Percentiles rank a stretch among this genome's conserved stretches.
Evolutionary conservation across 2,888 invertebrate species (phyloP).

Genomic region (Sceliomorpha sp.): DNA sequence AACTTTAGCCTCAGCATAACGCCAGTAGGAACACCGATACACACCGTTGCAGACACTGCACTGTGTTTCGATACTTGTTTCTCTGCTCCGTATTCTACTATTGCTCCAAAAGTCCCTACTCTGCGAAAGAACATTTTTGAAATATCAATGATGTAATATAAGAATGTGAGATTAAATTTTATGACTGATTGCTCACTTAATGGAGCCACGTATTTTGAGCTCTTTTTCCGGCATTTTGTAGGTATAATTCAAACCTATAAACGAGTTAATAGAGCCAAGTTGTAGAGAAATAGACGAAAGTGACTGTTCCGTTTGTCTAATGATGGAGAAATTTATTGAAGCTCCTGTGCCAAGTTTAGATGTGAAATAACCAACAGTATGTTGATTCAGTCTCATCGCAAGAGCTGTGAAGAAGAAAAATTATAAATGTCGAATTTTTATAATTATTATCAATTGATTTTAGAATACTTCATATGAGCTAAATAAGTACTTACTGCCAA

Average conservation of each 20-base stretch:
- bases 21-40: constrained; percentile 92
- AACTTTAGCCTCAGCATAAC: constrained; percentile 93
- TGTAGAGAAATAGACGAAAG: constrained; percentile 83
- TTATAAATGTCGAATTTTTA: too few species aligned
- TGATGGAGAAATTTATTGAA: constrained; percentile 90
- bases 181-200: constrained; percentile 86
- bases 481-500: constrained; percentile 82
- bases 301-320: constrained; percentile 84
- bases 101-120: constrained; percentile 91
- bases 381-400: constrained; percentile 92
- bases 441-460: too few species aligned
- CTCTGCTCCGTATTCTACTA: constrained; percentile 94
- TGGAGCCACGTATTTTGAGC: constrained; percentile 87
- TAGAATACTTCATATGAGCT: not conserved
- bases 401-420: constrained; percentile 82
- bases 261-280: constrained; percentile 91
- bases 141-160: not conserved
- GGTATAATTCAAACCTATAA: constrained; percentile 87
- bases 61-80: constrained; percentile 96
- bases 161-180: not conserved
- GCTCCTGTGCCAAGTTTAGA: constrained; percentile 85
- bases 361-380: constrained; percentile 93
- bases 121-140: constrained; percentile 81
- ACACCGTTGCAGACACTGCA: constrained; percentile 91
- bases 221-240: constrained; percentile 90